A percentile compares a stretch with the other conserved stretches of the same genome.
Evolutionary conservation across 2,113 vertebrate genomes (phyloP).

Genomic region (Tachuris rubrigastra): DNA sequence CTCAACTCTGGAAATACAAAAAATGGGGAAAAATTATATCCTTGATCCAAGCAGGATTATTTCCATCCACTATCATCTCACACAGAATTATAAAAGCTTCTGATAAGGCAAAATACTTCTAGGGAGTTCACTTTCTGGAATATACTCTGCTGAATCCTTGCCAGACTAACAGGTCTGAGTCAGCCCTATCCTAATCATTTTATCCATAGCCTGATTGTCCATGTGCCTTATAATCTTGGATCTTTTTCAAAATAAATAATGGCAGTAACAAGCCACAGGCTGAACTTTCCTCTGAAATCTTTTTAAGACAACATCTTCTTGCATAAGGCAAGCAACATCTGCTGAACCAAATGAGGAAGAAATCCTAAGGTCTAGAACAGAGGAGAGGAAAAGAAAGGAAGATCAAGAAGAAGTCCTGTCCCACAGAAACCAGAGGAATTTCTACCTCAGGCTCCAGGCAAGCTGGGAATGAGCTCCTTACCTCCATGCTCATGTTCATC

Average conservation of each 20-base stretch:
- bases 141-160: conserved; percentile 38
- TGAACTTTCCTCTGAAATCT: conserved; percentile 53
- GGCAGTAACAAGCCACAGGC: conserved; percentile 56
- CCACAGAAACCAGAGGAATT: neutral
- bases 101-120: conserved; percentile 59
- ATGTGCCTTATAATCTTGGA: conserved; percentile 64
- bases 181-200: conserved; percentile 64
- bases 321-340: conserved; percentile 40
- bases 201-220: conserved; percentile 62
- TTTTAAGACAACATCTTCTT: conserved; percentile 58
- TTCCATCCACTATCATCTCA: conserved; percentile 9
- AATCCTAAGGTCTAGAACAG: neutral
- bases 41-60: conserved; percentile 10
- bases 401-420: neutral
- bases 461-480: neutral
- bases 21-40: neutral
- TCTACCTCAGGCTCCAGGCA: neutral
- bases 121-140: conserved; percentile 72
- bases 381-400: neutral
- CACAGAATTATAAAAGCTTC: conserved; percentile 36
- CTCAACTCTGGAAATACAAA: neutral
- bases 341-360: neutral
- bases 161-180: conserved; percentile 68
- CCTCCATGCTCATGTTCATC: neutral
- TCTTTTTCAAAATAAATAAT: conserved; percentile 67